These are phyloP conservation scores for Pipistrellus pipistrellus DNA, from an alignment of 2,797 vertebrate species.

Conservation along the genomic window DNA sequence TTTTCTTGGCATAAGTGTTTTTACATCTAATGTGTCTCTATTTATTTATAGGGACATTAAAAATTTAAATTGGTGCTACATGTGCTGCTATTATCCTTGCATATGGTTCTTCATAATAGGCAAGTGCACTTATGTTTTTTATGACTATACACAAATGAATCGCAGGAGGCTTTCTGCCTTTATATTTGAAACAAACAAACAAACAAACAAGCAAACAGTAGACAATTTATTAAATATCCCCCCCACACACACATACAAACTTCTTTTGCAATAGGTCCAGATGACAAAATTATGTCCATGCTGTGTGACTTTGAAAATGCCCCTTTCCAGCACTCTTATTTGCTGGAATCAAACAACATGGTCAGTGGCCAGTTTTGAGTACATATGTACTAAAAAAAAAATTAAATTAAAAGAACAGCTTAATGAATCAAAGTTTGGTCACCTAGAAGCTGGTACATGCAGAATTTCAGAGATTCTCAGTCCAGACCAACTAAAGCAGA, in stretches of 20 bases:
- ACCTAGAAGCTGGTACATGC: neutral
- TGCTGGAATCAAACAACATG: constrained; percentile 79
- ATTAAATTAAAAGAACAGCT: neutral
- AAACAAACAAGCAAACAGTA: constrained; percentile 42
- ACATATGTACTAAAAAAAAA: rapidly evolving
- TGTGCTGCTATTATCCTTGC: constrained; percentile 6
- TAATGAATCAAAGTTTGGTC: neutral
- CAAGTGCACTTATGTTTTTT: constrained; percentile 38
- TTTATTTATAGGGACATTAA: constrained; percentile 55
- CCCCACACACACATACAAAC: neutral
- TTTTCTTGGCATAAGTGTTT: neutral
- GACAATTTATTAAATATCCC: constrained; percentile 79
- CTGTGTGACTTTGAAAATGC: constrained; percentile 86
- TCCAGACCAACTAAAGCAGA: neutral
- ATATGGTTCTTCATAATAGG: constrained; percentile 12
- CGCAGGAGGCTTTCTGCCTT: constrained; percentile 42
- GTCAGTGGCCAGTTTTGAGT: constrained; percentile 75
- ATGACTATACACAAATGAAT: constrained; percentile 12
- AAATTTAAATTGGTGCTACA: constrained; percentile 30
- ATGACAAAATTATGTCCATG: constrained; percentile 79
- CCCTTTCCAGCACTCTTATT: constrained; percentile 77
- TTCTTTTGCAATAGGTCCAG: constrained; percentile 81
- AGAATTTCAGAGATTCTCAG: neutral
- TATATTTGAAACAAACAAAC: constrained; percentile 60
- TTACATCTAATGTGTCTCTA: neutral